These are phyloP conservation scores for Tympanoctomys barrerae DNA, from an alignment of 2,797 vertebrate species.

Conservation along the genomic window DNA sequence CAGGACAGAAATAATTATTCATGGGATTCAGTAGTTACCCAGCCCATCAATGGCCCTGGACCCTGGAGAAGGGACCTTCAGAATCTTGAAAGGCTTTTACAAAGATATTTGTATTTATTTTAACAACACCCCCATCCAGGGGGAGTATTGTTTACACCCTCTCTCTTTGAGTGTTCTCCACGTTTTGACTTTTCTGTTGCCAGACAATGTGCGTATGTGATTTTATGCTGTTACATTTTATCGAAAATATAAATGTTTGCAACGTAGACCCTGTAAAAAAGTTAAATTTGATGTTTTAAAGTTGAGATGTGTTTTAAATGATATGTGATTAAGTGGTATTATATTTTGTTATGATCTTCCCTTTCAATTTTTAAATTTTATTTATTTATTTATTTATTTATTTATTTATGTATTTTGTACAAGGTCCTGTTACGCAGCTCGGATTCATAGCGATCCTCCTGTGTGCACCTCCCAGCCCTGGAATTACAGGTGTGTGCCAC, in stretches of 20 bases:
- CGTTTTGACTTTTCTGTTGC: background rate
- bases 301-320: background rate
- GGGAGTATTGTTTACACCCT: background rate
- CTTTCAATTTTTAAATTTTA: background rate
- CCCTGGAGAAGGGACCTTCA: background rate
- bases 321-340: background rate
- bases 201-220: background rate
- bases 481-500: too few species aligned
- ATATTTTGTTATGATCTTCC: background rate
- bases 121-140: background rate
- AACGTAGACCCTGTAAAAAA: too few species aligned
- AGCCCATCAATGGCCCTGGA: slow-evolving; percentile 22
- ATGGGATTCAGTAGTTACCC: slow-evolving; percentile 63
- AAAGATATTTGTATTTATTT: slow-evolving; percentile 67
- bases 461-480: too few species aligned
- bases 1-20: slow-evolving; percentile 85
- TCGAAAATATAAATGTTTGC: background rate
- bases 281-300: background rate
- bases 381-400: too few species aligned
- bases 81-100: slow-evolving; percentile 36
- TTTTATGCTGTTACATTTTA: background rate
- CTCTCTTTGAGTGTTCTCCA: background rate
- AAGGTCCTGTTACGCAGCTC: too few species aligned
- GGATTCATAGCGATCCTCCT: too few species aligned
- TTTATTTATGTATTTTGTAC: too few species aligned